phyloP scores from a whole-genome alignment of 1,140 invertebrate genomes.

The Hestina assimilis region DNA sequence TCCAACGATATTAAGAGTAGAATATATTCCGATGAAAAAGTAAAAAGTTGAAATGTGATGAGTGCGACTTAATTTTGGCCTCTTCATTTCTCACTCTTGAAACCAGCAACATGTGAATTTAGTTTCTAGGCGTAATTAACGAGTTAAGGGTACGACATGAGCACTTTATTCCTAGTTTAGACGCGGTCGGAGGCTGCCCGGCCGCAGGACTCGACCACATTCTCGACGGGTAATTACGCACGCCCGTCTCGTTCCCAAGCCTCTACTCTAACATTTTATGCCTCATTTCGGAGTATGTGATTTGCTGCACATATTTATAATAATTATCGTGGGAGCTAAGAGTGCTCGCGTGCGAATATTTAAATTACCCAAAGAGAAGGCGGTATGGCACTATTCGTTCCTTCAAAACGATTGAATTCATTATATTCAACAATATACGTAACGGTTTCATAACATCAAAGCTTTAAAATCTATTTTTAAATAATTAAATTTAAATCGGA shows the following conservation, averaged over 20 bases:
- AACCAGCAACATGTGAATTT: slow-evolving; percentile 50
- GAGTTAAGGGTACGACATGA: slow-evolving; percentile 61
- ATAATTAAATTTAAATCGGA: neutral
- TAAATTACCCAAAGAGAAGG: slow-evolving; percentile 29
- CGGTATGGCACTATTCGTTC: too few species aligned
- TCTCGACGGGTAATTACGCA: slow-evolving; percentile 73
- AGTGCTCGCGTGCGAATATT: slow-evolving; percentile 42
- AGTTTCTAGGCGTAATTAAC: slow-evolving; percentile 64
- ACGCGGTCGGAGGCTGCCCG: slow-evolving; percentile 49
- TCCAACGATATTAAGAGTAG: neutral
- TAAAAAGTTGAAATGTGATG: neutral
- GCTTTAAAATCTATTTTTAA: neutral
- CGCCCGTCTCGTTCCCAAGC: slow-evolving; percentile 64
- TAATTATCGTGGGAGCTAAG: slow-evolving; percentile 67
- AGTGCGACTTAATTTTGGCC: neutral
- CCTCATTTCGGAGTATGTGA: slow-evolving; percentile 71
- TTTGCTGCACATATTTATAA: slow-evolving; percentile 63
- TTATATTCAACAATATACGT: too few species aligned
- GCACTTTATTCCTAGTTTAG: slow-evolving; percentile 71
- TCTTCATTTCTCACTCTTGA: slow-evolving; percentile 20
- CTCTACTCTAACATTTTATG: slow-evolving; percentile 69
- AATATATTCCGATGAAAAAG: neutral
- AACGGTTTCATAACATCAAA: neutral
- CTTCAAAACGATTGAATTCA: too few species aligned
- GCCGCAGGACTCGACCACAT: slow-evolving; percentile 68